Base-by-base conservation (phyloP, 2,113 vertebrate genomes). In the Girardinichthys multiradiatus region DNA sequence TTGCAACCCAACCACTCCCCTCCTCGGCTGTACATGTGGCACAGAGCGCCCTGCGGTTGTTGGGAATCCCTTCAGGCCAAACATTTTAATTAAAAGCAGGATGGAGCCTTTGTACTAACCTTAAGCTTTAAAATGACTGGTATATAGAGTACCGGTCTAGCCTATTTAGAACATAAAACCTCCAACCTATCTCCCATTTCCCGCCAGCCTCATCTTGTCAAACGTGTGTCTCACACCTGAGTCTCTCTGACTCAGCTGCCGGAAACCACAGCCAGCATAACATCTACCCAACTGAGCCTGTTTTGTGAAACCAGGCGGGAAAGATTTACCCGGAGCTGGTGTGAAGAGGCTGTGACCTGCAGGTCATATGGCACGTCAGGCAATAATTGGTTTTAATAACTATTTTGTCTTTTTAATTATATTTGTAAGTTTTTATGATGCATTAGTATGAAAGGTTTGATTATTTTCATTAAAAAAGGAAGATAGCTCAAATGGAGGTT, bases 61-160 rank as follows among this genome's bases (percentile, higher is more conserved):
- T 33, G 69, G 81, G 70, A 71, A 68, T 64, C 65, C 80, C 83
- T 84, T 70, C 70, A 75, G 82, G 74, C 80, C 77, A 67, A 54
- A 83, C 35, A 60, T 79, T 90, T 87, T 91, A 91, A 92, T 91
- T 77, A 83, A 88, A 54, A 86, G 75, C 81, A 84, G 71, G 67
- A 85, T 84, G 81, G 70, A 74, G 28, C 57, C 24, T 12, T 24
- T 30, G n/a, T 30, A 37, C 35, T 61, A 64, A 71, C 70, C 26
- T 63, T 76, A 77, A 51, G 59, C 81, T 87, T 68, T 62, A 75
- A 76, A 57, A 80, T 74, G 77, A 90, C 60, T 48, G 81, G 81
- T 77, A 26, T 60, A 59, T 19, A 63, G 51, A 69, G 73, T 64
- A 69, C 59, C 11, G 24, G 24, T 9, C 21, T 60, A 31, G 60